Base-by-base conservation (phyloP, 2,888 invertebrate species). In the Xestia sexstrigata region DNA sequence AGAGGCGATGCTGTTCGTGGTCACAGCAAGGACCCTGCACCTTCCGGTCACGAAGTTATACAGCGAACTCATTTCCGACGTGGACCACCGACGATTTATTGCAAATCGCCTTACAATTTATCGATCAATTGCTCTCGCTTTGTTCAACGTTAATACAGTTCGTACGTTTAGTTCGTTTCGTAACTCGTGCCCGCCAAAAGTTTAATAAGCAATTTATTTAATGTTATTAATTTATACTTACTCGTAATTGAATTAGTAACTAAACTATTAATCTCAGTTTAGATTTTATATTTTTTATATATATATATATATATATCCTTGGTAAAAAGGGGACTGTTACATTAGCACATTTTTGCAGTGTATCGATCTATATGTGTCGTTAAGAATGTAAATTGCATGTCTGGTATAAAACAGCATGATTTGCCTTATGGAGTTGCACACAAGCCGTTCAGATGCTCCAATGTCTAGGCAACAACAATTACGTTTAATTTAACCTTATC, bases 31-130 rank as follows among this genome's bases (percentile, higher is more conserved):
- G 91, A 92, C 92, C 89, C 74, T 52, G 62, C 78, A 81, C 88
- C 90, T 94, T 94, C 94, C 94, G 94, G 94, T 93, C 93, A 93
- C 92, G 93, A 92, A 87, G 84, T 80, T 83, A 81, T 84, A 87
- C 83, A 78, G 88, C 85, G 82, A 88, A 88, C 90, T 91, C 88
- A 92, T 93, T 93, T 92, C 93, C 93, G 92, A 90, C 87, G 76
- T 81, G 66, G 81, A 86, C 87, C 89, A 79, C 81, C 35, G 78
- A 84, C 84, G 73, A 89, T 90, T 89, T 92, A 91, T 90, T 90
- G 89, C 87, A 86, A 89, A 87, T 88, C 74, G 85, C 79, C 69
- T 81, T 63, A 89, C 81, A 88, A 87, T 87, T 87, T 90, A 87
- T 87, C 85, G 86, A 88, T 89, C 83, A 81, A 82, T 84, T 87